Conservation (phyloP, 2,113 vertebrate genomes). For the Mustela lutreola region DNA sequence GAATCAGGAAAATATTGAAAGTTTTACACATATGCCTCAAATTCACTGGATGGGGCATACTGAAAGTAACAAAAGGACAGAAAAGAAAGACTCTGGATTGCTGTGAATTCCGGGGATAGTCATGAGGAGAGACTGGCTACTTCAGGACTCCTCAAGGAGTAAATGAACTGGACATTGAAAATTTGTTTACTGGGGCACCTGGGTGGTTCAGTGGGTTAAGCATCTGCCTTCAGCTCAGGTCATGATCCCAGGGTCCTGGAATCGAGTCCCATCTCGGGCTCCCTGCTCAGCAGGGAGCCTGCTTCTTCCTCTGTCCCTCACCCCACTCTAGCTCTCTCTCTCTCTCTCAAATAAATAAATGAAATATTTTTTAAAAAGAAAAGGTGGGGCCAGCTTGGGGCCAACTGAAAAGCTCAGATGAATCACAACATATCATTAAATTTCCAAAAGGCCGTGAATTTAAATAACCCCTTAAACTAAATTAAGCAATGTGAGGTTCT, state of each 20-base stretch:
- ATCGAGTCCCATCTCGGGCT: too few species aligned
- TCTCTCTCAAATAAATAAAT: too few species aligned
- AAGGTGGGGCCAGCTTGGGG: constrained; percentile 78
- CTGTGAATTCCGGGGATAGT: constrained; percentile 89
- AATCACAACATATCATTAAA: constrained; percentile 50
- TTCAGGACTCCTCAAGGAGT: constrained; percentile 89
- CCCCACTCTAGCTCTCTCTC: too few species aligned
- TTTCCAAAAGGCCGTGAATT: constrained; percentile 45
- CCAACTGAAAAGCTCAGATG: constrained; percentile 73
- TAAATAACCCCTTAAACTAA: constrained; percentile 24
- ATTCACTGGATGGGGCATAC: constrained; percentile 86
- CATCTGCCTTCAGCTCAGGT: too few species aligned
- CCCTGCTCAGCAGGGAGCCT: too few species aligned
- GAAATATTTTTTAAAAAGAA: too few species aligned
- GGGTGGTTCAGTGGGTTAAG: too few species aligned
- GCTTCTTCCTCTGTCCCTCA: too few species aligned
- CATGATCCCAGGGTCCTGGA: too few species aligned
- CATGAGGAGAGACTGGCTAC: constrained; percentile 90
- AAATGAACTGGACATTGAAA: constrained; percentile 91
- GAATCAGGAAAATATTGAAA: constrained; percentile 71
- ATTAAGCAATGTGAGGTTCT: not conserved
- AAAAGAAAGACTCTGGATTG: constrained; percentile 75
- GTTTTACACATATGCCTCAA: constrained; percentile 87
- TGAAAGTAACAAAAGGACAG: not conserved
- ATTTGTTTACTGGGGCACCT: constrained; percentile 82